Conservation (phyloP, 2,113 vertebrate species). For the Cyanoliseus patagonus region DNA sequence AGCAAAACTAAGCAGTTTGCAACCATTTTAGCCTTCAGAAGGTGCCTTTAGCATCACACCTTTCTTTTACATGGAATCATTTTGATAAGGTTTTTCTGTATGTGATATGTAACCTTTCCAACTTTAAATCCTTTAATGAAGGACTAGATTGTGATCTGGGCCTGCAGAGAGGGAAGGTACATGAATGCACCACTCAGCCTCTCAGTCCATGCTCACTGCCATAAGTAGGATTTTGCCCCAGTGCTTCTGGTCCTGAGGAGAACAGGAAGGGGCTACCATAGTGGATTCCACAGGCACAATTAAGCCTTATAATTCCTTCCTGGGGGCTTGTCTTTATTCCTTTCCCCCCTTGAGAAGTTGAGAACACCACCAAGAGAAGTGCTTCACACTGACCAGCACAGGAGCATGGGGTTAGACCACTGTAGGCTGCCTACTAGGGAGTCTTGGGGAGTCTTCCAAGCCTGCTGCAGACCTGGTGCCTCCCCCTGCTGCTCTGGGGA, state of each 20-base stretch:
- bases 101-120: not conserved
- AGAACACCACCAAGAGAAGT: not conserved
- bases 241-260: not conserved
- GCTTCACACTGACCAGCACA: not conserved
- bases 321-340: not conserved
- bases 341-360: not conserved
- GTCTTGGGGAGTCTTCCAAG: not conserved
- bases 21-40: not conserved
- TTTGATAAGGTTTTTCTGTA: not conserved
- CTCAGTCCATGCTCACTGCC: fast-evolving
- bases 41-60: not conserved
- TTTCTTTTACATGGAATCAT: not conserved
- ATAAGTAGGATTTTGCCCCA: not conserved
- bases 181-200: not conserved
- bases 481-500: fast-evolving
- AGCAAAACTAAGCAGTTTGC: not conserved
- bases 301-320: not conserved
- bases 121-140: not conserved
- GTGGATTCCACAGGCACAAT: not conserved
- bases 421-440: fast-evolving
- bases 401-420: not conserved
- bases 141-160: not conserved
- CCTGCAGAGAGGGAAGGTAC: not conserved
- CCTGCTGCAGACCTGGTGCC: not conserved
- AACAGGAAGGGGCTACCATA: not conserved